Evolutionary conservation across 2,888 invertebrate species (phyloP).

Genomic region (Lepidonotus clava): DNA sequence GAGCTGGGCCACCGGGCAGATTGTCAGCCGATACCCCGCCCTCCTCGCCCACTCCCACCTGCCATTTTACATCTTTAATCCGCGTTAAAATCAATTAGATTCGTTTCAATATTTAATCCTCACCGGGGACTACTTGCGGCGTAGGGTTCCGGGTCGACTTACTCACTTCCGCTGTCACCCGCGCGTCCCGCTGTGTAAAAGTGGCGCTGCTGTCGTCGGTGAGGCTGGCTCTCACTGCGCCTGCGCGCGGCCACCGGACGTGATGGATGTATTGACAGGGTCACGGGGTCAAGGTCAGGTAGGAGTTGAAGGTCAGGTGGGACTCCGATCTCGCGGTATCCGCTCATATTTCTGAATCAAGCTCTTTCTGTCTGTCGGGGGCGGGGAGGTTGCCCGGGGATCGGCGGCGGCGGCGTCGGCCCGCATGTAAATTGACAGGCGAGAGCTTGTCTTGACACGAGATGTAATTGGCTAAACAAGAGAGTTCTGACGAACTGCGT

Average conservation of each 20-base stretch:
- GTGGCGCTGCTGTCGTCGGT: too few species aligned
- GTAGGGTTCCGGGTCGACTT: not conserved
- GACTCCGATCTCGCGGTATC: not conserved
- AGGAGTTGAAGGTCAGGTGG: not conserved
- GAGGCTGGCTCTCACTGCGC: too few species aligned
- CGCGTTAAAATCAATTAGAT: conserved; percentile 26
- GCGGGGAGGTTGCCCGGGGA: not conserved
- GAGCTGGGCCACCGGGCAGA: not conserved
- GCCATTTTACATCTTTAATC: conserved; percentile 33
- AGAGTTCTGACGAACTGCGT: too few species aligned
- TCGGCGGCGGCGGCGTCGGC: not conserved
- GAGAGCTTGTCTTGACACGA: too few species aligned
- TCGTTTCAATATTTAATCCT: conserved; percentile 41
- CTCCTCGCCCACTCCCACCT: too few species aligned
- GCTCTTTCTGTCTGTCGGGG: not conserved
- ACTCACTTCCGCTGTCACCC: conserved; percentile 22
- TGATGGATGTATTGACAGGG: conserved; percentile 26
- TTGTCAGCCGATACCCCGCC: conserved; percentile 4
- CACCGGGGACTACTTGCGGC: not conserved
- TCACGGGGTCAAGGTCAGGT: not conserved
- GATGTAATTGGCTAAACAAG: too few species aligned
- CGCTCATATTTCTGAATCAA: not conserved
- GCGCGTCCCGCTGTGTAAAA: not conserved
- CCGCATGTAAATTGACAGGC: too few species aligned
- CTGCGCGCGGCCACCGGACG: not conserved